These are phyloP conservation scores for Nasua narica DNA, from an alignment of 2,797 vertebrate species.

Conservation along the genomic window DNA sequence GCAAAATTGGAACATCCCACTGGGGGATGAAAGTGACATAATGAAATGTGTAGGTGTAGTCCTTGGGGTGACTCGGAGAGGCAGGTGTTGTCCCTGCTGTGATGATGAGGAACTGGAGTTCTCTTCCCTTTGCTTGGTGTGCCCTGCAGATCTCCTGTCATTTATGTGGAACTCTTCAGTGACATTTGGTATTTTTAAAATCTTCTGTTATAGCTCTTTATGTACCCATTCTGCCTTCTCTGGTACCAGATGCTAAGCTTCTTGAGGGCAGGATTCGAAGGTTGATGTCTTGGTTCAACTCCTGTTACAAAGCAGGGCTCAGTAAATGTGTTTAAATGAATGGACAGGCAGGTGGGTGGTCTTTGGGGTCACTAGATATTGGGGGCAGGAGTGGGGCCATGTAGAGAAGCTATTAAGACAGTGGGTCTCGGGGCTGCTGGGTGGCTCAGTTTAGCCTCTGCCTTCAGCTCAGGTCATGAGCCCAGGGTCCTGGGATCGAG, in stretches of 20 bases:
- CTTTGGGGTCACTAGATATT: neutral
- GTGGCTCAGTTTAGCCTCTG: too few species aligned
- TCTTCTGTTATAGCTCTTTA: neutral
- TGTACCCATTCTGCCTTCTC: accelerated
- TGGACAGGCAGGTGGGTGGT: neutral
- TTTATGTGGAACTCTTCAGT: neutral
- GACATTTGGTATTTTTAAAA: neutral
- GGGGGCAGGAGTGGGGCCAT: neutral
- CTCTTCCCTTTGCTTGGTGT: neutral
- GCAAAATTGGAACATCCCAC: neutral
- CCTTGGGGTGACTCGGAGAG: neutral
- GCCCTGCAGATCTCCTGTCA: neutral
- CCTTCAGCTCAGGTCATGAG: too few species aligned
- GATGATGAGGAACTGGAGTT: neutral
- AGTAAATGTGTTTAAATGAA: neutral
- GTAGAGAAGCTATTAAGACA: neutral
- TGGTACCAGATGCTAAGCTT: neutral
- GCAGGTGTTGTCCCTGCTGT: neutral
- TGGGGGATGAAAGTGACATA: neutral
- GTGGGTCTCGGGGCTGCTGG: neutral
- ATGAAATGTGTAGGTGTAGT: neutral
- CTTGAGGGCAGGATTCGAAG: neutral
- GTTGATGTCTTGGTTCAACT: neutral
- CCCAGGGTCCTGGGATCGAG: too few species aligned
- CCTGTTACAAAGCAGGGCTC: neutral